Percentiles rank a stretch among this genome's conserved stretches.
phyloP scores from a whole-genome alignment of 2,888 invertebrate genomes.

The Ischnura elegans region DNA sequence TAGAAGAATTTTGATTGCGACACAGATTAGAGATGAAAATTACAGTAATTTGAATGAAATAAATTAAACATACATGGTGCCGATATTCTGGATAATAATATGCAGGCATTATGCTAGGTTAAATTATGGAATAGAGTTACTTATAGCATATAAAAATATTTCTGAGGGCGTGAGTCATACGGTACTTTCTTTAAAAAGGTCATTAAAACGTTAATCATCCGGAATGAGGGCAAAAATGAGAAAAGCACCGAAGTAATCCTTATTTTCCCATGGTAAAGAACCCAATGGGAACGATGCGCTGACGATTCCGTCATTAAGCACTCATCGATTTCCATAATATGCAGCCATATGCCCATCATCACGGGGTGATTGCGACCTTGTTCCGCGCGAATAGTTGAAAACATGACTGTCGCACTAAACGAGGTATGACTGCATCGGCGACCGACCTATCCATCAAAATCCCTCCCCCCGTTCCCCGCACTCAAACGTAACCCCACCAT shows the following conservation, averaged over 20 bases:
- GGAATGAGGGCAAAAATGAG: background rate
- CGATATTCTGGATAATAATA: too few species aligned
- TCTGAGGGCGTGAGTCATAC: too few species aligned
- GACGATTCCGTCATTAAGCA: background rate
- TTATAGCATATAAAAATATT: too few species aligned
- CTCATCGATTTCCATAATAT: background rate
- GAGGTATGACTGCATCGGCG: background rate
- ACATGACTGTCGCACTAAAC: background rate
- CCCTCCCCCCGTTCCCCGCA: background rate
- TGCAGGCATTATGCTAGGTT: too few species aligned
- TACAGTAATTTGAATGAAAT: too few species aligned
- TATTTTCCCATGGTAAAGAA: background rate
- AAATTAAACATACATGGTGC: too few species aligned
- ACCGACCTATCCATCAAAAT: conserved; percentile 19
- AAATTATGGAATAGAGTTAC: too few species aligned
- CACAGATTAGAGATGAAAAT: too few species aligned
- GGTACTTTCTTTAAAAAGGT: background rate
- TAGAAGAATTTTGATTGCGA: too few species aligned
- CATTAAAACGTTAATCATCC: background rate
- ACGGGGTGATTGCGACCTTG: background rate
- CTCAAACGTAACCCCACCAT: background rate
- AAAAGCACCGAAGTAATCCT: background rate
- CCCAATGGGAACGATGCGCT: background rate
- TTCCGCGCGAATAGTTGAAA: background rate
- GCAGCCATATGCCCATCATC: background rate